phyloP scores from a whole-genome alignment of 1,140 invertebrate genomes.

The Brachionus manjavacas region DNA sequence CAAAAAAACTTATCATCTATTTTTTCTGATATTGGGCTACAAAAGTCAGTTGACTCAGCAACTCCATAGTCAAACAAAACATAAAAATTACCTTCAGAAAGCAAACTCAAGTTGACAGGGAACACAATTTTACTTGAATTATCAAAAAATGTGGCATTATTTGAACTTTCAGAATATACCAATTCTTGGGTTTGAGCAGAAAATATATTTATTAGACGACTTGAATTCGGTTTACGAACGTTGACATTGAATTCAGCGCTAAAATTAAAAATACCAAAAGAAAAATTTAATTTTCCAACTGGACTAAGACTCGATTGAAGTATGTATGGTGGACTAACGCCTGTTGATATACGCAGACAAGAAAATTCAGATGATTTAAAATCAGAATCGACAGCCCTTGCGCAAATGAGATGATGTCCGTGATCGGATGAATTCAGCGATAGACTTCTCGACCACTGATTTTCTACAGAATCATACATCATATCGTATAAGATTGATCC shows the following conservation, averaged over 20 bases:
- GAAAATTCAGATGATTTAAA: neutral
- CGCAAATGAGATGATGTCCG: constrained; percentile 13
- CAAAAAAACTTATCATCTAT: neutral
- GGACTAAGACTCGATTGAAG: neutral
- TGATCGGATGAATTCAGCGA: neutral
- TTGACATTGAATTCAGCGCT: neutral
- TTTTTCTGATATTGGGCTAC: constrained; percentile 9
- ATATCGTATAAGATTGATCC: neutral
- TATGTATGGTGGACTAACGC: neutral
- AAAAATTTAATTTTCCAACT: neutral
- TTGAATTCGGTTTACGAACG: neutral
- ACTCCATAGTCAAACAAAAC: constrained; percentile 33
- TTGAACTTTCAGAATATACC: neutral
- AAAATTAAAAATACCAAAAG: neutral
- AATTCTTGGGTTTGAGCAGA: neutral
- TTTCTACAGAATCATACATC: neutral
- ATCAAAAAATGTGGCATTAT: neutral
- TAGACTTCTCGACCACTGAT: neutral
- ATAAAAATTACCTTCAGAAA: neutral
- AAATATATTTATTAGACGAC: neutral
- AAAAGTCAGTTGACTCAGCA: neutral
- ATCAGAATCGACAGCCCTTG: neutral
- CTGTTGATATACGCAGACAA: neutral
- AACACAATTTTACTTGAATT: neutral
- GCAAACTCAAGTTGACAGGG: neutral